Evolutionary conservation across 35 echinoderm and acorn worm genomes (phyloP), one percentile per base, ranked within the genome.

Genomic region (Nesometra sesokonis): DNA sequence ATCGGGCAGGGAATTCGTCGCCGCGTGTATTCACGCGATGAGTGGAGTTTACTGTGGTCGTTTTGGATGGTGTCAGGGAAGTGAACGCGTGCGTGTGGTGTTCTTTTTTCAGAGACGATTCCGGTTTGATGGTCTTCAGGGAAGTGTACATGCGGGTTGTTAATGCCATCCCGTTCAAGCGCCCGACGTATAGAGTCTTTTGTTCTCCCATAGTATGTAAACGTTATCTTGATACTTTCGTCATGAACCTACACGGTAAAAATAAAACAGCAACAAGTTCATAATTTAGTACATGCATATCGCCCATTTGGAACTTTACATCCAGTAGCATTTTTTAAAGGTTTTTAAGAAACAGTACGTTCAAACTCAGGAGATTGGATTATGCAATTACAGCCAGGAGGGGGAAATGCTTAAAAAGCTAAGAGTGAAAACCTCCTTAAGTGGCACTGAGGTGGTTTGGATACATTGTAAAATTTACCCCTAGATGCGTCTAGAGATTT

Each of bases 181-280:
- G 27, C 82, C 83, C 36, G 31, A 35, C 19, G 33, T 31, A 92
- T 35, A 32, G 52, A 57, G 13, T 79, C 82, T 23, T 87, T 76
- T 0, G 34, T 88, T 13, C 32, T 31, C 11, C 91, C 86, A 52
- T 85, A 92, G 83, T 92, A 92, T 47, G 91, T 92, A 31, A 88
- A 92, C 32, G 80, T 88, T 17, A 88, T 88, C 32, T 92, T 92
- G 32, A 92, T 92, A 5, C 82, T 81, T 76, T 92, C 91, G 29
- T 37, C 36, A 17, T 86, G 77, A 23, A 1, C 67, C 84, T 90
- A 67, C 30, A 35, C 0, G 36, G 52, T 29, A 77, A 89, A 82
- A 32, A 79, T 4, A 31, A 79, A 21, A 4, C 77, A 79, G 5
- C 11, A 31, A 11, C 29, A 33, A 4, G 5, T 13, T 57, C 84